phyloP scores from a whole-genome alignment of 2,888 invertebrate species.

The Clitarchus hookeri region DNA sequence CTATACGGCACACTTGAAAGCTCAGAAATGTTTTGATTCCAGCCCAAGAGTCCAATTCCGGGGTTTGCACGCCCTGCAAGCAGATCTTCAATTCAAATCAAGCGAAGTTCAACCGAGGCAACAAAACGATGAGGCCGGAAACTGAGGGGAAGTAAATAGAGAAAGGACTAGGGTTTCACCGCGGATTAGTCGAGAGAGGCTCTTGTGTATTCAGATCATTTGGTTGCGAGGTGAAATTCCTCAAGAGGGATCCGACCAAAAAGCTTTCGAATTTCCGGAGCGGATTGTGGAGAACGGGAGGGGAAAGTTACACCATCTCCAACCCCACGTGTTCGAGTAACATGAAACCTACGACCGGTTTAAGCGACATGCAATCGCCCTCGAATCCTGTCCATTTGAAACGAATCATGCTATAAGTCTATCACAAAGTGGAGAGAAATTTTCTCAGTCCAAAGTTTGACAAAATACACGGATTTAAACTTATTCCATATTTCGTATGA shows the following conservation, averaged over 20 bases:
- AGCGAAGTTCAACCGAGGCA: background rate
- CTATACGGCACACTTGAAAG: too few relatives aligned
- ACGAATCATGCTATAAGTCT: too few relatives aligned
- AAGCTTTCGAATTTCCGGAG: background rate
- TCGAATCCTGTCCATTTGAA: too few relatives aligned
- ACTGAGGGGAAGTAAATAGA: background rate
- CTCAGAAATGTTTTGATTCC: too few relatives aligned
- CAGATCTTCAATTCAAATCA: background rate
- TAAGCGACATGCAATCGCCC: too few relatives aligned
- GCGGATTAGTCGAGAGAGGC: constrained; percentile 9
- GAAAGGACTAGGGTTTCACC: background rate
- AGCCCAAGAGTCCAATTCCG: background rate
- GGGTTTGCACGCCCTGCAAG: background rate
- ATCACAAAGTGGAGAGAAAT: too few relatives aligned
- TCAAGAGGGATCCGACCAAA: background rate
- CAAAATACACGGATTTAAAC: too few relatives aligned
- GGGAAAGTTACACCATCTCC: background rate
- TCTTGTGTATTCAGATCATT: constrained; percentile 4
- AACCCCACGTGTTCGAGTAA: background rate
- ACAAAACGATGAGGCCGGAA: background rate
- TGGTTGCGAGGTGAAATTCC: constrained; percentile 14
- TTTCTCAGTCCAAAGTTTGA: too few relatives aligned
- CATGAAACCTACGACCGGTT: too few relatives aligned
- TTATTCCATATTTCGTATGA: too few relatives aligned
- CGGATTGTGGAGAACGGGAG: background rate